phyloP scores from a whole-genome alignment of 2,797 vertebrate genomes.

The Buceros bicornis region DNA sequence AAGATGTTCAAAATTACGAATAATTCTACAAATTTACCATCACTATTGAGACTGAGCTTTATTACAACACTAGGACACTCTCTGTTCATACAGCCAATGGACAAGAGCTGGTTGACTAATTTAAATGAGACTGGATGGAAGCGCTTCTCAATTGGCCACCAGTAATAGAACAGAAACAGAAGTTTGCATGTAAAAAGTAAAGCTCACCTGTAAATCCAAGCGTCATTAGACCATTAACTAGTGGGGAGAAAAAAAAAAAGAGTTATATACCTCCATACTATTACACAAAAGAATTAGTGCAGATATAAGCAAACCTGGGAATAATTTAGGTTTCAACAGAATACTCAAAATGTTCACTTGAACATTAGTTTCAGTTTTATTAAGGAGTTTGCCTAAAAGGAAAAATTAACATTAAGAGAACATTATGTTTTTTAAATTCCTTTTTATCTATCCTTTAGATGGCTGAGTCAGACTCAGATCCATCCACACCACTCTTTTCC shows the following conservation, averaged over 20 bases:
- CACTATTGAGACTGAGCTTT: background rate
- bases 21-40: background rate
- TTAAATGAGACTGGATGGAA: background rate
- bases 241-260: background rate
- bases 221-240: slow-evolving; percentile 63
- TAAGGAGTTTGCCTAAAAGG: background rate
- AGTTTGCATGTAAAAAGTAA: background rate
- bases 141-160: background rate
- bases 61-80: background rate
- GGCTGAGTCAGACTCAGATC: background rate
- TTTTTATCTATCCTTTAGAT: background rate
- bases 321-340: background rate
- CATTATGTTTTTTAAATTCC: background rate
- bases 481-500: no score
- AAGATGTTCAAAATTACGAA: background rate
- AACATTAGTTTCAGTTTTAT: background rate
- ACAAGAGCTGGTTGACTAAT: background rate
- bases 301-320: background rate
- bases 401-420: background rate
- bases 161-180: background rate
- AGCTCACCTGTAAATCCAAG: slow-evolving; percentile 71
- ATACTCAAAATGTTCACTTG: background rate
- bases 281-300: background rate
- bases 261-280: background rate
- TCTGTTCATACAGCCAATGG: background rate